Evolutionary conservation across 1,140 invertebrate species (phyloP).

Genomic region (Drosophila burlai): DNA sequence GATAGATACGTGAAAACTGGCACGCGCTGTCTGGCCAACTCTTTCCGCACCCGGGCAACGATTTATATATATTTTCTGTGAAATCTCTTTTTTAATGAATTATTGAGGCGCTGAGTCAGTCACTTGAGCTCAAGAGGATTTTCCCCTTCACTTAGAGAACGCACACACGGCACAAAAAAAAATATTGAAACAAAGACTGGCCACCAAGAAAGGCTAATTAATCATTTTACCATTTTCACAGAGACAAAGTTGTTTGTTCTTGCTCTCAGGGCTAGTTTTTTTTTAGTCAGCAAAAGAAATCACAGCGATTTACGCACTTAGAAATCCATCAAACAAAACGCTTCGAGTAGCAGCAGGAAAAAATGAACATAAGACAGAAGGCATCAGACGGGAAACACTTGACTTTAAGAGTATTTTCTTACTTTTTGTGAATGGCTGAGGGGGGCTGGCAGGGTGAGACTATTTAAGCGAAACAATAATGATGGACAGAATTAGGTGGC

Average conservation of each 20-base stretch:
- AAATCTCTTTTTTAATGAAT: constrained; percentile 51
- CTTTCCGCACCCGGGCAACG: constrained; percentile 1
- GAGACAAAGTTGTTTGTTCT: constrained; percentile 38
- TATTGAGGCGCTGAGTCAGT: constrained; percentile 72
- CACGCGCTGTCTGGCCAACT: constrained; percentile 39
- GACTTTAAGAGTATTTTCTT: constrained; percentile 43
- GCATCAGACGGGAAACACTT: constrained; percentile 54
- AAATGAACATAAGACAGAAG: constrained; percentile 43
- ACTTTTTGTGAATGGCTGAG: background rate
- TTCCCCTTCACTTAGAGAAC: constrained; percentile 49
- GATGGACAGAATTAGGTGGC: constrained; percentile 55
- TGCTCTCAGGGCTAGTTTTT: constrained; percentile 13
- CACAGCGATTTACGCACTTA: constrained; percentile 75
- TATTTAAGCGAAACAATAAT: constrained; percentile 21
- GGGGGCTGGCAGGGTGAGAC: background rate
- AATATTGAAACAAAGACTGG: constrained; percentile 22
- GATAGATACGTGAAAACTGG: constrained; percentile 35
- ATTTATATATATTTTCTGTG: constrained; percentile 4
- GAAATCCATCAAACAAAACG: constrained; percentile 78
- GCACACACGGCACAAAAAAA: background rate
- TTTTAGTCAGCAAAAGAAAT: constrained; percentile 44
- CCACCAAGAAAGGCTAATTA: constrained; percentile 60
- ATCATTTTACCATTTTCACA: constrained; percentile 51
- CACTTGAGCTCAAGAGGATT: constrained; percentile 61
- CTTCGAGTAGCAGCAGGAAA: constrained; percentile 8